Conservation (phyloP, 2,113 vertebrate species). For the Sylvia atricapilla region DNA sequence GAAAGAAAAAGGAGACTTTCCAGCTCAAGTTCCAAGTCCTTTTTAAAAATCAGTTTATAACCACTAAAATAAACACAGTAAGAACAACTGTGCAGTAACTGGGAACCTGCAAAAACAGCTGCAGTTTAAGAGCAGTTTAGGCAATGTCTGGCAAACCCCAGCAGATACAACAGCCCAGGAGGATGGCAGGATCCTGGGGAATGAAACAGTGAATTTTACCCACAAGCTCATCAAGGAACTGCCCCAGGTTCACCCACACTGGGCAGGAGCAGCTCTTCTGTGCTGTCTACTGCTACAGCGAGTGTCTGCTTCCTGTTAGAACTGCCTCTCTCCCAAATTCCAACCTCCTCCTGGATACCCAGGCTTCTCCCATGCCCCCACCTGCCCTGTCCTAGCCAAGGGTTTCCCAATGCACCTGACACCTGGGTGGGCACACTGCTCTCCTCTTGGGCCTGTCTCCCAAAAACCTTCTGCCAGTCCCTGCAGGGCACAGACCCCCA, state of each 20-base stretch:
- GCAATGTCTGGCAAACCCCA: background rate
- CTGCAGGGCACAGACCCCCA: background rate
- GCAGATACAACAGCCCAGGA: background rate
- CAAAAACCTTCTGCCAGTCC: background rate
- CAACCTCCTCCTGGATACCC: background rate
- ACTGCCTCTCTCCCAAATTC: background rate
- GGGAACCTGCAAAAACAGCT: conserved; percentile 60
- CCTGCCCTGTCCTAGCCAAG: fast-evolving
- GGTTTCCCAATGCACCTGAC: background rate
- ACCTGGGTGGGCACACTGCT: background rate
- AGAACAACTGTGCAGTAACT: conserved; percentile 50
- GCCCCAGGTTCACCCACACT: background rate
- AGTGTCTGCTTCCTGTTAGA: background rate
- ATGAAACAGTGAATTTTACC: background rate
- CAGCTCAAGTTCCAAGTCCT: conserved; percentile 35
- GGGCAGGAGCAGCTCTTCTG: background rate
- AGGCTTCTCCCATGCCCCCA: background rate
- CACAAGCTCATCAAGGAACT: fast-evolving
- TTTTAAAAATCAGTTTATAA: conserved; percentile 59
- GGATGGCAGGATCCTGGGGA: background rate
- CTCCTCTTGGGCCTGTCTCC: background rate
- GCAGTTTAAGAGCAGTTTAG: conserved; percentile 1
- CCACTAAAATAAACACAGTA: conserved; percentile 53
- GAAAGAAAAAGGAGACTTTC: conserved; percentile 24
- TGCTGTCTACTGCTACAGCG: fast-evolving